These are phyloP conservation scores for Morpho helenor DNA, from an alignment of 2,888 invertebrate species.

Conservation along the genomic window DNA sequence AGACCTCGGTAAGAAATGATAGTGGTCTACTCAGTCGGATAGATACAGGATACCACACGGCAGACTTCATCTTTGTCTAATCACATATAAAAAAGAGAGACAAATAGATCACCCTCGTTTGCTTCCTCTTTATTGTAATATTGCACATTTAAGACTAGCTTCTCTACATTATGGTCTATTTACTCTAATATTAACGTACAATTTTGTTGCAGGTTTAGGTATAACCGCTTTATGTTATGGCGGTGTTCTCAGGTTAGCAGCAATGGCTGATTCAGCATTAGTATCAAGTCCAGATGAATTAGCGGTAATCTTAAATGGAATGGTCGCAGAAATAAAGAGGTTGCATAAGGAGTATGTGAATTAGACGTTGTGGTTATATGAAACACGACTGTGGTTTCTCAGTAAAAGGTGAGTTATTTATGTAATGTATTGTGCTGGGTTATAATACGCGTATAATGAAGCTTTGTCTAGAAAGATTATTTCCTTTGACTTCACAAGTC, in stretches of 20 bases:
- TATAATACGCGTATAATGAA: too few relatives aligned
- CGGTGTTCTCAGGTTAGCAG: constrained; percentile 62
- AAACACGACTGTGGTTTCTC: constrained; percentile 38
- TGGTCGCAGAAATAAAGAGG: constrained; percentile 51
- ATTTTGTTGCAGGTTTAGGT: constrained; percentile 56
- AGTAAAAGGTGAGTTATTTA: constrained; percentile 42
- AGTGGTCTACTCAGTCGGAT: too few relatives aligned
- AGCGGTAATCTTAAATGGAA: constrained; percentile 53
- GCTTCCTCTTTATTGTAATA: too few relatives aligned
- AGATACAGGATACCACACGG: too few relatives aligned
- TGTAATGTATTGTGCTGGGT: neutral
- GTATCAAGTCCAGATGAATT: constrained; percentile 51
- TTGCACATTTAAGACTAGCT: too few relatives aligned
- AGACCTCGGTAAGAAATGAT: too few relatives aligned
- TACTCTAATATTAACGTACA: neutral
- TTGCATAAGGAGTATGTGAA: constrained; percentile 39
- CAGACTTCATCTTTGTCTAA: too few relatives aligned
- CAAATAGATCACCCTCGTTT: too few relatives aligned
- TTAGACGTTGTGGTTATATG: constrained; percentile 17
- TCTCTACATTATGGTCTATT: neutral
- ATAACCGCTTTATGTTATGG: constrained; percentile 70
- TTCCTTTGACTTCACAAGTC: too few relatives aligned
- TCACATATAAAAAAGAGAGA: too few relatives aligned
- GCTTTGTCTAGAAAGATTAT: too few relatives aligned
- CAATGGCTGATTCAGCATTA: constrained; percentile 64